Percentiles rank a stretch among this genome's conserved stretches.
Evolutionary conservation across 2,888 invertebrate genomes (phyloP).

Genomic region (Polydrusus pterygomalis): DNA sequence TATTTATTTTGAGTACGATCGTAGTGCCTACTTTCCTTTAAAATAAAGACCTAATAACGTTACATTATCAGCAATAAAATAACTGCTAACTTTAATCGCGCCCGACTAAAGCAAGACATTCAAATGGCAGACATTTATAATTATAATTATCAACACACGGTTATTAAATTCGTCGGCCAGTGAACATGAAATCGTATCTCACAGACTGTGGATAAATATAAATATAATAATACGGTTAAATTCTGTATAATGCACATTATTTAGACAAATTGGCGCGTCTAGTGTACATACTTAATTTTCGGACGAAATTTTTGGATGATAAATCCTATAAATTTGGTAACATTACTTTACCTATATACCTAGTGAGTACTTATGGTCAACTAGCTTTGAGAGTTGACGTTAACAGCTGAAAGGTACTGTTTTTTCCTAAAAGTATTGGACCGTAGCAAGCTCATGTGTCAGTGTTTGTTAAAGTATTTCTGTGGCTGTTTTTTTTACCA

Average conservation of each 20-base stretch:
- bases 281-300: slow-evolving; percentile 6
- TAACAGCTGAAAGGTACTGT: no score
- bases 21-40: no score
- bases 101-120: slow-evolving; percentile 14
- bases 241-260: slow-evolving; percentile 41
- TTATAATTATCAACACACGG: slow-evolving; percentile 44
- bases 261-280: slow-evolving; percentile 47
- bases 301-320: slow-evolving; percentile 10
- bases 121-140: slow-evolving; percentile 41
- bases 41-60: no score
- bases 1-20: no score
- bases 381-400: no score
- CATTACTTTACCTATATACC: not conserved
- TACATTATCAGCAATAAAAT: not conserved
- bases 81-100: not conserved
- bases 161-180: slow-evolving; percentile 49
- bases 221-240: slow-evolving; percentile 49
- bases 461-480: no score
- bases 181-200: slow-evolving; percentile 49
- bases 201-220: slow-evolving; percentile 50
- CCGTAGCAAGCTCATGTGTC: no score
- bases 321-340: slow-evolving; percentile 2
- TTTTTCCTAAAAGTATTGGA: no score
- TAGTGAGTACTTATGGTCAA: no score
- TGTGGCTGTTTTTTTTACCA: no score